phyloP scores from a whole-genome alignment of 2,113 vertebrate species.

The Tetraodon nigroviridis region DNA sequence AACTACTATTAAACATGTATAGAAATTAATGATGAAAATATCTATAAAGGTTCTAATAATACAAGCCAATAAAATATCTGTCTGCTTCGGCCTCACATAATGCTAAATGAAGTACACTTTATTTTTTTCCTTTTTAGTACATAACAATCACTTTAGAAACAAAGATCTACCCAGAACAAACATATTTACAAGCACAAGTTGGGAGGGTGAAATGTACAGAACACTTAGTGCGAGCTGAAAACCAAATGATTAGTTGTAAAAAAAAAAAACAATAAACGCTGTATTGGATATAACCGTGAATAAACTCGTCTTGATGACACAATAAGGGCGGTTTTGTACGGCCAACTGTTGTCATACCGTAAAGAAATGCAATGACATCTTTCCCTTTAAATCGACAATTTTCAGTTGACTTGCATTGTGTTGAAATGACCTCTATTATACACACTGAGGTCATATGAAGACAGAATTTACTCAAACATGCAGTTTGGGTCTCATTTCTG shows the following conservation, averaged over 20 bases:
- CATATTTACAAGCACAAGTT: conserved; percentile 76
- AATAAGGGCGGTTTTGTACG: conserved; percentile 32
- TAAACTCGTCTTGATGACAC: conserved; percentile 39
- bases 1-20: conserved; percentile 79
- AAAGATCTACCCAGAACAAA: conserved; percentile 75
- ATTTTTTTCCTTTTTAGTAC: conserved; percentile 81
- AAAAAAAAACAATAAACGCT: conserved; percentile 32
- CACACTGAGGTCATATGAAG: conserved; percentile 24
- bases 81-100: conserved; percentile 69
- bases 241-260: conserved; percentile 51
- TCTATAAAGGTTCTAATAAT: conserved; percentile 71
- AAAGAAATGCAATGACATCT: conserved; percentile 31
- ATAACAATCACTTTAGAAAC: conserved; percentile 76
- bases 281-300: conserved; percentile 43
- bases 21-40: conserved; percentile 72
- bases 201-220: conserved; percentile 71
- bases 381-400: conserved; percentile 33
- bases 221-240: conserved; percentile 65
- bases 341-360: conserved; percentile 23
- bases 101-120: conserved; percentile 79
- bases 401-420: conserved; percentile 19
- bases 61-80: conserved; percentile 72
- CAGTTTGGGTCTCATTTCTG: conserved; percentile 36
- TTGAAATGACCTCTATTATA: conserved; percentile 32
- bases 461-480: conserved; percentile 27